A percentile compares a stretch with the other conserved stretches of the same genome.
These are phyloP conservation scores for Drosophila yakuba DNA, from an alignment of 1,140 invertebrate species.

Conservation along the genomic window DNA sequence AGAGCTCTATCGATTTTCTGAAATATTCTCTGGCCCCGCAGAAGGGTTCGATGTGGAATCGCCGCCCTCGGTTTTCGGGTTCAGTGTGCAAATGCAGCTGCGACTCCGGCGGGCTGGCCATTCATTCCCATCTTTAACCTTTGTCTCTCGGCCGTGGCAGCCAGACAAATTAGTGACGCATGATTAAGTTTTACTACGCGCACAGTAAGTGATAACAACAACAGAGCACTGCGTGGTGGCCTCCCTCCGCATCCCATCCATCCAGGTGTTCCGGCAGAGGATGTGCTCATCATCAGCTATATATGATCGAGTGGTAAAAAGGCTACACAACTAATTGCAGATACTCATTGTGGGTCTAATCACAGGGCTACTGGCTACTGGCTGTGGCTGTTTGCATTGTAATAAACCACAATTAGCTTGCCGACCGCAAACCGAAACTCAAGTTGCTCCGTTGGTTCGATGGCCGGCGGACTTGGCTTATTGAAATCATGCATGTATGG, in stretches of 20 bases:
- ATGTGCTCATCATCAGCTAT: neutral
- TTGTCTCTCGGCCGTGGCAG: constrained; percentile 40
- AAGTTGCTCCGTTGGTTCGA: neutral
- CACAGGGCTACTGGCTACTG: constrained; percentile 12
- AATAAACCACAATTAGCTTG: constrained; percentile 23
- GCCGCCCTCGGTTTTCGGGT: constrained; percentile 11
- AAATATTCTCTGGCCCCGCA: constrained; percentile 11
- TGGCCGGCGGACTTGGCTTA: constrained; percentile 34
- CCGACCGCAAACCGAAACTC: neutral
- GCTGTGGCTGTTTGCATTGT: constrained; percentile 38
- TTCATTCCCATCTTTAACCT: constrained; percentile 23
- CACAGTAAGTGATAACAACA: constrained; percentile 51
- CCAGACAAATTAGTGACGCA: constrained; percentile 75
- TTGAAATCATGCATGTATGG: constrained; percentile 58
- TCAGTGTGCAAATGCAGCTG: constrained; percentile 59
- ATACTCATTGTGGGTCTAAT: constrained; percentile 58
- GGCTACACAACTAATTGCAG: constrained; percentile 28
- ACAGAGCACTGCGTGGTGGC: constrained; percentile 11
- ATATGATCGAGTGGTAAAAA: neutral
- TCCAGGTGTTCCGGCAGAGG: constrained; percentile 30
- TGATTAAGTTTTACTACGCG: constrained; percentile 74
- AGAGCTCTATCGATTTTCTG: constrained; percentile 64
- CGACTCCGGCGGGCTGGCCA: constrained; percentile 14
- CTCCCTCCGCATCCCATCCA: too few relatives aligned
- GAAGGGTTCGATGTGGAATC: constrained; percentile 10